Conservation (phyloP, 2,888 invertebrate genomes). For the Mythimna vitellina region DNA sequence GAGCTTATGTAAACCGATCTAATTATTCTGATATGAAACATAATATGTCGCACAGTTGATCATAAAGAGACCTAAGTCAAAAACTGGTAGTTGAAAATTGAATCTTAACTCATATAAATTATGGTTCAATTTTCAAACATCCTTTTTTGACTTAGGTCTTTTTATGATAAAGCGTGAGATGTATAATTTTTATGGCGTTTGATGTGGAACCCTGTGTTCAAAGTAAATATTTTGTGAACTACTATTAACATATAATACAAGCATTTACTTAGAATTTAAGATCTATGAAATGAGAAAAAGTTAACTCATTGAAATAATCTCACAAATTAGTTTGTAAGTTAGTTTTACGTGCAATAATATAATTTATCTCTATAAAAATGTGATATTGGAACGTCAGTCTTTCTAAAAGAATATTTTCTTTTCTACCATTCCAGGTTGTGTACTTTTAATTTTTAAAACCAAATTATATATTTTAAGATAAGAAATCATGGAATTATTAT, state of each 20-base stretch:
- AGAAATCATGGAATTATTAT: conserved; percentile 16
- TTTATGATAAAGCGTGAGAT: too few relatives aligned
- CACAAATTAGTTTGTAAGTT: conserved; percentile 67
- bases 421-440: conserved; percentile 84
- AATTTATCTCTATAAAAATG: conserved; percentile 68
- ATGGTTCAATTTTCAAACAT: too few relatives aligned
- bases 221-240: conserved; percentile 3
- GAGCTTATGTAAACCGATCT: not conserved
- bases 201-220: not conserved
- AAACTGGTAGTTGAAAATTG: too few relatives aligned
- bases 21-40: conserved; percentile 5
- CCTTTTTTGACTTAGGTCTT: too few relatives aligned
- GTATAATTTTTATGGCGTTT: not conserved
- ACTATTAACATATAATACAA: conserved; percentile 5
- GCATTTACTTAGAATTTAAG: conserved; percentile 41
- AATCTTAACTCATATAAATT: too few relatives aligned
- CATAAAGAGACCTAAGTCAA: too few relatives aligned
- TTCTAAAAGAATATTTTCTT: conserved; percentile 76
- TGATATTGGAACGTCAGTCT: conserved; percentile 79
- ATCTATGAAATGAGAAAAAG: conserved; percentile 9
- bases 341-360: conserved; percentile 68
- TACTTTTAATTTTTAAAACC: conserved; percentile 48
- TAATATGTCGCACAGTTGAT: too few relatives aligned
- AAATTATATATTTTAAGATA: conserved; percentile 34
- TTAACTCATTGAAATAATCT: conserved; percentile 60